Conservation (phyloP, 2,888 invertebrate species). For the Hylaea fasciaria region DNA sequence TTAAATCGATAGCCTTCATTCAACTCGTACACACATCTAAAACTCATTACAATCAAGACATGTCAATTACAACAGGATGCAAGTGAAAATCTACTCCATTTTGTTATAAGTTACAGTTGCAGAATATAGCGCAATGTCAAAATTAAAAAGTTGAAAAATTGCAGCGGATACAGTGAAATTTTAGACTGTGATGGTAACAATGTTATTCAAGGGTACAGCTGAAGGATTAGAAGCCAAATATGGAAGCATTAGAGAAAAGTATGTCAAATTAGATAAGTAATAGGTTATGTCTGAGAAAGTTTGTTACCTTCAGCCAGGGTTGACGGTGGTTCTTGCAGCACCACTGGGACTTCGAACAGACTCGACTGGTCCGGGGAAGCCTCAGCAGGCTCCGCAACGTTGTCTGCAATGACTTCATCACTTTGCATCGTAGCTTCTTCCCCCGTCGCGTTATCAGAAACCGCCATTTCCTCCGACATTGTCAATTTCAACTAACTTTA, state of each 20-base stretch:
- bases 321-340: slow-evolving; percentile 46
- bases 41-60: slow-evolving; percentile 2
- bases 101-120: slow-evolving; percentile 7
- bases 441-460: slow-evolving; percentile 73
- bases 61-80: slow-evolving; percentile 17
- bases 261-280: slow-evolving; percentile 58
- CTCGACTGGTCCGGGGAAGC: slow-evolving; percentile 47
- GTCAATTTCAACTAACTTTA: slow-evolving; percentile 71
- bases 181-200: neutral
- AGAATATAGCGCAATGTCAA: slow-evolving; percentile 5
- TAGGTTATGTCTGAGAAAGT: slow-evolving; percentile 72
- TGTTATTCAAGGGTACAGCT: neutral
- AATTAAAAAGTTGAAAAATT: neutral
- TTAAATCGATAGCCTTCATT: slow-evolving; percentile 1
- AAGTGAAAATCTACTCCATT: slow-evolving; percentile 24
- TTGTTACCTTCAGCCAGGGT: slow-evolving; percentile 57
- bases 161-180: neutral
- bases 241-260: slow-evolving; percentile 46
- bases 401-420: slow-evolving; percentile 57
- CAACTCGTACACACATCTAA: neutral
- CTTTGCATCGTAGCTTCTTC: slow-evolving; percentile 64
- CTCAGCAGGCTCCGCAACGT: slow-evolving; percentile 52
- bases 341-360: slow-evolving; percentile 44
- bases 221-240: slow-evolving; percentile 39
- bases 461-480: slow-evolving; percentile 83